Conservation (phyloP, 2,113 vertebrate species). For the Grammomys dolichurus region DNA sequence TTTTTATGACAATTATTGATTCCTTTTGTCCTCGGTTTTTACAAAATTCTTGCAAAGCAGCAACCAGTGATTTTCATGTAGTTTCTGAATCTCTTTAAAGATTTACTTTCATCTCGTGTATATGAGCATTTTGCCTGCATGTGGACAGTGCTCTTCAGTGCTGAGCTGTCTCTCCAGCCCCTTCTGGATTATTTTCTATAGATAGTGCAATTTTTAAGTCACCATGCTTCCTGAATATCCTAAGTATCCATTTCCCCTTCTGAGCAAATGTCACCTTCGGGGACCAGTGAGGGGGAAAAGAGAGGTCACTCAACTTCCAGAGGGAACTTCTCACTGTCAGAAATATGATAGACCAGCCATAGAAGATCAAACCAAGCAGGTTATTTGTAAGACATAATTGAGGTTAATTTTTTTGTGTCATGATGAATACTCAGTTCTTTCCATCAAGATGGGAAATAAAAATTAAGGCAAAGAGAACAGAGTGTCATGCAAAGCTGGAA, state of each 20-base stretch:
- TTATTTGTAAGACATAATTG: constrained; percentile 51
- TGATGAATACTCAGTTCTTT: background rate
- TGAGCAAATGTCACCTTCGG: background rate
- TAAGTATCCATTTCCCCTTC: background rate
- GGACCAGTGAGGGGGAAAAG: background rate
- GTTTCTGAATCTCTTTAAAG: constrained; percentile 18
- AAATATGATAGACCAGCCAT: background rate
- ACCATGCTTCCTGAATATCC: background rate
- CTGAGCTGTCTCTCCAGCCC: background rate
- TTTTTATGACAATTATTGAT: background rate
- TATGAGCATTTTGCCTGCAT: background rate
- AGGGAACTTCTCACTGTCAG: background rate
- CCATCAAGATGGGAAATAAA: background rate
- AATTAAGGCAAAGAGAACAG: background rate
- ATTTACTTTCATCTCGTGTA: background rate
- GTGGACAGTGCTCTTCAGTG: background rate
- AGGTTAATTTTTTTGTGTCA: constrained; percentile 50
- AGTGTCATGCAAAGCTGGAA: background rate
- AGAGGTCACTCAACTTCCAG: background rate
- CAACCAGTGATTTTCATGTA: background rate
- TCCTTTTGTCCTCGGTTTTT: constrained; percentile 14
- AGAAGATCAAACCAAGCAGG: background rate
- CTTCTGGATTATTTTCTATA: constrained; percentile 60
- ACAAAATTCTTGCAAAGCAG: background rate
- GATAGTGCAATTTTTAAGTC: constrained; percentile 50